phyloP scores from a whole-genome alignment of 2,113 vertebrate genomes.

The Sturnus vulgaris region DNA sequence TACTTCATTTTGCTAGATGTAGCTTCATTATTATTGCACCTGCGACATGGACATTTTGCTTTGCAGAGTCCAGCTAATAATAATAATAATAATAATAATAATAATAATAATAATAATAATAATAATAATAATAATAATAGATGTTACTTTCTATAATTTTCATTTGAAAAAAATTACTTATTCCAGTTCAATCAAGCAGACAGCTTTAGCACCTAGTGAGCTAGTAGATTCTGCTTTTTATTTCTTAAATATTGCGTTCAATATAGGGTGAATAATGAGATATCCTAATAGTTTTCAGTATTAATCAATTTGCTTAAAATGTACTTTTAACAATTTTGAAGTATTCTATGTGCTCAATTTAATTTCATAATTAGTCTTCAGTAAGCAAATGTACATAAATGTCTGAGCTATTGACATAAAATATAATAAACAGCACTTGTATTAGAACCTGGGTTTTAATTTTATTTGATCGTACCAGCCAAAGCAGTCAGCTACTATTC shows the following conservation, averaged over 20 bases:
- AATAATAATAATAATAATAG: background rate
- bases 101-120: background rate
- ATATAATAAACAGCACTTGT: background rate
- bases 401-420: background rate
- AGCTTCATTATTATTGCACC: background rate
- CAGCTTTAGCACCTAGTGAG: background rate
- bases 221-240: background rate
- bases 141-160: background rate
- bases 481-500: background rate
- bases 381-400: background rate
- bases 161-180: background rate
- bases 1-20: background rate
- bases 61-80: background rate
- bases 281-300: background rate
- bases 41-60: background rate
- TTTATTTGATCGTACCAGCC: background rate
- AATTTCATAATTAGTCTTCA: background rate
- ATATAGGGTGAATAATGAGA: background rate
- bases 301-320: background rate
- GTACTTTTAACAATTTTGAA: background rate
- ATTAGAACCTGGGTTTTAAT: background rate
- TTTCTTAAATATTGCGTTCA: background rate
- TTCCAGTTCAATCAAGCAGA: background rate
- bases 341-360: background rate
- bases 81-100: background rate